Evolutionary conservation across 2,113 vertebrate genomes (phyloP).

Genomic region (Peromyscus maniculatus): DNA sequence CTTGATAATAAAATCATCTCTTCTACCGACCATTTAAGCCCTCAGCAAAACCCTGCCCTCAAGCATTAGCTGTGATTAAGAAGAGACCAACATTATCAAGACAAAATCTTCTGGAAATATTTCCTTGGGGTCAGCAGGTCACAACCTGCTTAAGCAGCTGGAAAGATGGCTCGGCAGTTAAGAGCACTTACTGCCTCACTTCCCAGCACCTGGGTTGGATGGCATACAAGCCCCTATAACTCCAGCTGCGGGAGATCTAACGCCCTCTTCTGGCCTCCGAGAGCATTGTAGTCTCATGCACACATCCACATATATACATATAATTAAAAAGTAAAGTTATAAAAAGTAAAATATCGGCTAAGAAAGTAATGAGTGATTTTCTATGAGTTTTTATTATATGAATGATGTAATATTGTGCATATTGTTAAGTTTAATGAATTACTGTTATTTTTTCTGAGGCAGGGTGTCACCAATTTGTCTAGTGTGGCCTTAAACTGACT

Average conservation of each 20-base stretch:
- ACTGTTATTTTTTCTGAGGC: not conserved
- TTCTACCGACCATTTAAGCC: not conserved
- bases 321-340: not conserved
- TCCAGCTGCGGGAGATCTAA: not conserved
- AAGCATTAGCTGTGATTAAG: not conserved
- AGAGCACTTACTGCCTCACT: not conserved
- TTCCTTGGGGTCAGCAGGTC: not conserved
- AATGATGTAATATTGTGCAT: not conserved
- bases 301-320: not conserved
- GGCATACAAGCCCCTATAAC: not conserved
- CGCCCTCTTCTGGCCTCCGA: not conserved
- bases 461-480: not conserved
- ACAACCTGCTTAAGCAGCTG: too few relatives aligned
- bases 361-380: not conserved
- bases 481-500: not conserved
- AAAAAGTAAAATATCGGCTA: constrained; percentile 37
- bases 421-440: not conserved
- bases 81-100: not conserved
- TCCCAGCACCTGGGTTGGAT: not conserved
- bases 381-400: not conserved
- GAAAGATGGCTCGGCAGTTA: too few relatives aligned
- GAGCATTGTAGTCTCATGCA: not conserved
- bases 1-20: not conserved
- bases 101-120: not conserved
- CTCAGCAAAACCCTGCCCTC: not conserved